Percentiles rank a stretch among this genome's conserved stretches.
Conservation (phyloP, 2,113 vertebrate genomes). For the Nothoprocta perdicaria region DNA sequence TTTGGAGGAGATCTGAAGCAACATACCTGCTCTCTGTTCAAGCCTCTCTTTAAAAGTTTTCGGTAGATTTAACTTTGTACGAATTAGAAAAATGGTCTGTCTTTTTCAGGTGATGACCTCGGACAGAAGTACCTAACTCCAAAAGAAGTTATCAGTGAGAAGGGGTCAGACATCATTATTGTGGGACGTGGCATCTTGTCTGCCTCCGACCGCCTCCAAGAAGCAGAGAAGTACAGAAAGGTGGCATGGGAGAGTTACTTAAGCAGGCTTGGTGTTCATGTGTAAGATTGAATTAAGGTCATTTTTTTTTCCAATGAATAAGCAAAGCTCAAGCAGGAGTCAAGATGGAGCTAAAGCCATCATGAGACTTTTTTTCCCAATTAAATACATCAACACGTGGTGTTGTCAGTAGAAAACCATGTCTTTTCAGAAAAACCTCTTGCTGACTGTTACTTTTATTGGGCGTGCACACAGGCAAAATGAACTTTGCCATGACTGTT, state of each 20-base stretch:
- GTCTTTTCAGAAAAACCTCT: not conserved
- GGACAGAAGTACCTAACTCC: constrained; percentile 92
- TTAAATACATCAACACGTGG: not conserved
- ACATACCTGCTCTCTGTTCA: not conserved
- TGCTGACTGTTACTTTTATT: not conserved
- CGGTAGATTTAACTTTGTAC: not conserved
- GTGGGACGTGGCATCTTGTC: constrained; percentile 92
- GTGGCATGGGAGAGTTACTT: constrained; percentile 90
- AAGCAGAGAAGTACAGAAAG: constrained; percentile 87
- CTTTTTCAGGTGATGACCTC: constrained; percentile 84
- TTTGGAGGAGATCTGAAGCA: not conserved
- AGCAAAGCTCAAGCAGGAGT: not conserved
- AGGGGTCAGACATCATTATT: constrained; percentile 92
- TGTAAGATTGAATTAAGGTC: not conserved
- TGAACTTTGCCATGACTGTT: not conserved
- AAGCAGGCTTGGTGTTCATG: constrained; percentile 67
- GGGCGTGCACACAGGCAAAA: not conserved
- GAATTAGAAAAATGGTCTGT: not conserved
- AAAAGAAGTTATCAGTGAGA: constrained; percentile 84
- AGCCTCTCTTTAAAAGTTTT: not conserved
- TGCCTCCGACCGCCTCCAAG: constrained; percentile 76
- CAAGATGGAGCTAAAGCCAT: not conserved
- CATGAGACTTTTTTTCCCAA: not conserved
- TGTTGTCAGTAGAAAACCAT: not conserved
- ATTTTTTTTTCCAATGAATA: not conserved